Evolutionary conservation across 1,140 invertebrate genomes (phyloP), one percentile per base, ranked within the genome.

Genomic region (Berghia stephanieae): DNA sequence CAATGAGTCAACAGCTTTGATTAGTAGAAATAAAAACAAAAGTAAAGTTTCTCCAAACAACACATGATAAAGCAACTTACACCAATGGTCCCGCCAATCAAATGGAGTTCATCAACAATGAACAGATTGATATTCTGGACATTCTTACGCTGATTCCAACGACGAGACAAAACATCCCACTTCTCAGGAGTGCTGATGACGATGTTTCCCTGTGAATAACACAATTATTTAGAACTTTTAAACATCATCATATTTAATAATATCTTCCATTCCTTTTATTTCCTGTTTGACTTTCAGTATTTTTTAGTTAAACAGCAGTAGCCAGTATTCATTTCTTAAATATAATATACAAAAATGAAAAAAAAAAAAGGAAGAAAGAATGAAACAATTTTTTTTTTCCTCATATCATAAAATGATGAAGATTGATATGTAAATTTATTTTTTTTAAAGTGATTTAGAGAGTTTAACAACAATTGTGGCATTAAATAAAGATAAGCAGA

Each of bases 71-170:
- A 83, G 67, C 13, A 18, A 74, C 84, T 74, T 81, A 91, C 90
- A 79, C 92, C 92, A 78, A 91, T 89, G 60, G 89, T 86, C 77
- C 89, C 91, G 66, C 91, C 91, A 83, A 92, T 90, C 80, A 93
- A 88, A 85, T 99, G 98, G n/a, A 99, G 89, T 84, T 99, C 98
- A 90, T 99, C 98, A 34, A 97, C 96, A 78, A 99, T 98, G 84
- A 99, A 98, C 2, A 99, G 90, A 80, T 97, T 95, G 3, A 99
- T 94, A 84, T 97, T 98, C 86, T 99, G 98, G 0, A 99, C 97
- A 87, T 98, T 98, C 88, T 99, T 99, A 6, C 98, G 92, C 84
- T 99, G 97, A 87, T 99, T 99, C 98, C 98, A 99, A 78, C 98
- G 92, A 78, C 98, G 91, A 0, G 98, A 99, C 0, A 99, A 89